Evolutionary conservation across 1,140 invertebrate genomes (phyloP).

Genomic region (Probaryconus sp.): DNA sequence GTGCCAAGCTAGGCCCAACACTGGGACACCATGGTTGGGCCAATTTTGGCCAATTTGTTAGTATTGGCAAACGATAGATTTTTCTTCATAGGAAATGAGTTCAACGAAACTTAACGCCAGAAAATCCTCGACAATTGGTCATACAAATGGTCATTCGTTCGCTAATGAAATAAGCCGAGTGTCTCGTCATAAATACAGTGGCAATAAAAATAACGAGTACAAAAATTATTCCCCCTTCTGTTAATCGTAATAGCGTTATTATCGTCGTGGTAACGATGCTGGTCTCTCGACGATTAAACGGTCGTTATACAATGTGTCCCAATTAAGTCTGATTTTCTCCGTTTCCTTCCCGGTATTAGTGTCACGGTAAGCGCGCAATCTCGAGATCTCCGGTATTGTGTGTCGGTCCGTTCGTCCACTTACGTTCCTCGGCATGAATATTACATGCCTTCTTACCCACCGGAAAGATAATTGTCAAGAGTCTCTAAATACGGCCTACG

Average conservation of each 20-base stretch:
- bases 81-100: too few species aligned
- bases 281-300: constrained; percentile 53
- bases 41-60: too few species aligned
- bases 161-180: constrained; percentile 41
- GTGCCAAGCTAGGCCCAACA: too few species aligned
- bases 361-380: constrained; percentile 78
- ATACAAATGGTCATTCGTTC: too few species aligned
- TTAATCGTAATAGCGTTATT: constrained; percentile 56
- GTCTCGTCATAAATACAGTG: constrained; percentile 21
- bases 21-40: too few species aligned
- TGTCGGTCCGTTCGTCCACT: constrained; percentile 70
- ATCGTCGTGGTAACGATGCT: constrained; percentile 27
- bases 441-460: constrained; percentile 77
- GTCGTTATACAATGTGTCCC: constrained; percentile 70
- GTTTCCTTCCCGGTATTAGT: constrained; percentile 76
- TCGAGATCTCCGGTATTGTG: constrained; percentile 75
- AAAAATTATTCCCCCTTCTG: constrained; percentile 45
- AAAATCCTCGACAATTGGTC: too few species aligned
- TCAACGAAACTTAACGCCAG: too few species aligned
- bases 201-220: constrained; percentile 22
- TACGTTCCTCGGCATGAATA: constrained; percentile 75
- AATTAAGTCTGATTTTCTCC: constrained; percentile 76
- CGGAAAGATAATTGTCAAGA: constrained; percentile 79
- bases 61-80: too few species aligned
- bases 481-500: constrained; percentile 74